Conservation (phyloP, 2,888 invertebrate species). For the Sesamia inferens region DNA sequence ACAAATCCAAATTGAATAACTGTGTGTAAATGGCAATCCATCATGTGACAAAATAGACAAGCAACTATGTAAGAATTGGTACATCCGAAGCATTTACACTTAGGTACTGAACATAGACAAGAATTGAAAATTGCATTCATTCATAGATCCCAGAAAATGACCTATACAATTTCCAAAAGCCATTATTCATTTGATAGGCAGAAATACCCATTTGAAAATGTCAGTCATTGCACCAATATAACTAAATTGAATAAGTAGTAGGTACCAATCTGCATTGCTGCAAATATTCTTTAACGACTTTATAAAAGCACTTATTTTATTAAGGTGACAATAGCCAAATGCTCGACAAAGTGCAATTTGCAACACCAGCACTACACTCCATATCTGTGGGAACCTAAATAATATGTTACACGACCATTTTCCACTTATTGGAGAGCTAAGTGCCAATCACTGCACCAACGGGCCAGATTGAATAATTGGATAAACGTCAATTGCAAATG, state of each 20-base stretch:
- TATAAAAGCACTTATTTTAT: constrained; percentile 20
- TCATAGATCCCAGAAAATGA: neutral
- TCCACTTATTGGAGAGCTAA: constrained; percentile 35
- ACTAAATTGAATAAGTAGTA: constrained; percentile 19
- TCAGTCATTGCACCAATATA: constrained; percentile 4
- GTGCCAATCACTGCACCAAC: constrained; percentile 60
- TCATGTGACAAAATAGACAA: neutral
- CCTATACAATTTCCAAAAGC: neutral
- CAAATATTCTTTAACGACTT: constrained; percentile 17
- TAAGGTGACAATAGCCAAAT: constrained; percentile 13
- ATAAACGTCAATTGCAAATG: constrained; percentile 46
- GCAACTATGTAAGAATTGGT: constrained; percentile 6
- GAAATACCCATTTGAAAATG: neutral
- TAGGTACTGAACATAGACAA: neutral
- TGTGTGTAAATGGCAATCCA: constrained; percentile 13
- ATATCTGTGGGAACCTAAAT: constrained; percentile 24
- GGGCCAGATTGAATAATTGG: constrained; percentile 47
- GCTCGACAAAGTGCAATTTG: constrained; percentile 32
- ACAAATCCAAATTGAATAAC: constrained; percentile 34
- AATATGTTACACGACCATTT: constrained; percentile 21
- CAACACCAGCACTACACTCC: constrained; percentile 7
- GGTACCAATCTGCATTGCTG: constrained; percentile 9
- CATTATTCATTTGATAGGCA: constrained; percentile 2
- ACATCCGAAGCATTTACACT: neutral
- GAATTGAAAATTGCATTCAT: constrained; percentile 9